phyloP scores from a whole-genome alignment of 2,797 vertebrate species.

The Anguilla marmorata region DNA sequence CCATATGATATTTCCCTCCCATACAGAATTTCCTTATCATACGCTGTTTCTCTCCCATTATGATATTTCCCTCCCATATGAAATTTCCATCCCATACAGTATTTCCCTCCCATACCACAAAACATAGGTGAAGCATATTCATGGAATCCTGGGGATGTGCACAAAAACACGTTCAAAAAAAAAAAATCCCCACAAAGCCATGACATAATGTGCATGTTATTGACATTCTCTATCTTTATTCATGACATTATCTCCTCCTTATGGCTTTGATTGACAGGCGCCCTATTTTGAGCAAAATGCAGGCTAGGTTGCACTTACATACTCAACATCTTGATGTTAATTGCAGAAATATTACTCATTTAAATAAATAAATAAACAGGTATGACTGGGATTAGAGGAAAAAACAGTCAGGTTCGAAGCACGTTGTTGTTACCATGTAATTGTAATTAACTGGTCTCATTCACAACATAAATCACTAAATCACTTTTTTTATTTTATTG shows the following conservation, averaged over 20 bases:
- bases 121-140: background rate
- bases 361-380: no score
- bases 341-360: background rate
- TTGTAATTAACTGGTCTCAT: background rate
- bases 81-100: no score
- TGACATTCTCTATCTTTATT: background rate
- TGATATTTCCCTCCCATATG: background rate
- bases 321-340: background rate
- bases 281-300: background rate
- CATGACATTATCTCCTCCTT: background rate
- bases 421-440: background rate
- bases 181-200: background rate
- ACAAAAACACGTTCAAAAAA: background rate
- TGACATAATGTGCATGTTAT: background rate
- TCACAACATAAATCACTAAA: no score
- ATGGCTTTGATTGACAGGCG: background rate
- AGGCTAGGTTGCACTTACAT: background rate
- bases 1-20: background rate
- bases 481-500: no score
- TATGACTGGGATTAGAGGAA: background rate
- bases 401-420: conserved; percentile 8
- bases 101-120: background rate
- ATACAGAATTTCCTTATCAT: no score
- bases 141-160: background rate
- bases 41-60: no score